Evolutionary conservation across 2,113 vertebrate genomes (phyloP).

Genomic region (Telmatochromis brachygnathus): DNA sequence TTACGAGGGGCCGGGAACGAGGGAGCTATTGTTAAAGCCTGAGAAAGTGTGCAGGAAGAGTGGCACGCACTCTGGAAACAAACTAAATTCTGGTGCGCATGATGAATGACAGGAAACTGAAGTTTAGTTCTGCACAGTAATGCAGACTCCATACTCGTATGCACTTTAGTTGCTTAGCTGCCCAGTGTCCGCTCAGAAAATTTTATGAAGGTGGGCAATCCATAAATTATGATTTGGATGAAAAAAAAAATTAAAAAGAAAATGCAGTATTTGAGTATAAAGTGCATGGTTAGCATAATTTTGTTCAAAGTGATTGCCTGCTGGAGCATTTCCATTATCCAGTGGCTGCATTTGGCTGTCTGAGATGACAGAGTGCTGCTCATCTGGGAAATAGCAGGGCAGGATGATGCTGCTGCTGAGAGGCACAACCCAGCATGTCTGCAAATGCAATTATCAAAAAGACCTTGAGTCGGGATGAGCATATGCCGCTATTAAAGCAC

Average conservation of each 20-base stretch:
- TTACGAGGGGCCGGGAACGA: slow-evolving; percentile 55
- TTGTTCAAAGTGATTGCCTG: neutral
- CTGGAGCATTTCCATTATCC: slow-evolving; percentile 24
- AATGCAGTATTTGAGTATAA: neutral
- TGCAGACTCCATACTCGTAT: neutral
- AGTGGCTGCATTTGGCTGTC: slow-evolving; percentile 25
- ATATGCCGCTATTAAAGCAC: neutral
- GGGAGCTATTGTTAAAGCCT: slow-evolving; percentile 62
- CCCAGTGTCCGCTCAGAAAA: neutral
- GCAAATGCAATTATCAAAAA: slow-evolving; percentile 54
- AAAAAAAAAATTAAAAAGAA: neutral
- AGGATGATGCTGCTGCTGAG: slow-evolving; percentile 34
- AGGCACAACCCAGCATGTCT: slow-evolving; percentile 33
- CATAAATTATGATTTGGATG: neutral
- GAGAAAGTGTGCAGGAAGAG: slow-evolving; percentile 65
- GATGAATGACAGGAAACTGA: slow-evolving; percentile 41
- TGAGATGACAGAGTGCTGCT: slow-evolving; percentile 48
- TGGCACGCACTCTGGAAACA: slow-evolving; percentile 21
- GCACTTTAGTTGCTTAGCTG: neutral
- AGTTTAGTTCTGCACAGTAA: neutral
- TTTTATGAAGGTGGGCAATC: neutral
- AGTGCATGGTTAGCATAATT: slow-evolving; percentile 21
- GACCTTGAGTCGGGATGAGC: slow-evolving; percentile 6
- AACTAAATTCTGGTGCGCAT: neutral
- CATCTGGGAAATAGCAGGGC: slow-evolving; percentile 37